Conservation (phyloP, 2,797 vertebrate genomes). For the Halcyon leucocephala region DNA sequence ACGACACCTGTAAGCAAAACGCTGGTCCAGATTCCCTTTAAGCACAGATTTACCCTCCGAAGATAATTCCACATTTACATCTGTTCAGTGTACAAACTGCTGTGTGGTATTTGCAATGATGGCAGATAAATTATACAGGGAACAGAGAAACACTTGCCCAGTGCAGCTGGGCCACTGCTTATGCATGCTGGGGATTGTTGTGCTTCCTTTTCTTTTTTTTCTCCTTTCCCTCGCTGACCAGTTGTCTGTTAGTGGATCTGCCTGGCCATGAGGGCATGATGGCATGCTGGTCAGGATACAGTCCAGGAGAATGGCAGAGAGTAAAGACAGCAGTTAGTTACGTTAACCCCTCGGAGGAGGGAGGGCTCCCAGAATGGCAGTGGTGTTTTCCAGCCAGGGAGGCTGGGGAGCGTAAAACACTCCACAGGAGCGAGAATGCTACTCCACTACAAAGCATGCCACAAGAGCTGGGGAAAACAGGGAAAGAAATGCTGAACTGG, state of each 20-base stretch:
- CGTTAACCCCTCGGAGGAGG: neutral
- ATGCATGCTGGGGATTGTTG: neutral
- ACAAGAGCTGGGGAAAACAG: neutral
- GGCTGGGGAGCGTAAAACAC: neutral
- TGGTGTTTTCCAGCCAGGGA: fast-evolving
- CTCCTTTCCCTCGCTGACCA: neutral
- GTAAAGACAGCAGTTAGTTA: fast-evolving
- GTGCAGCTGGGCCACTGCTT: constrained; percentile 15
- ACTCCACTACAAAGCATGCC: fast-evolving
- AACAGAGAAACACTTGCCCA: neutral
- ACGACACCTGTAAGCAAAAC: neutral
- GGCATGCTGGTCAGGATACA: neutral
- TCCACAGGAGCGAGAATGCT: neutral
- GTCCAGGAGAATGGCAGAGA: neutral
- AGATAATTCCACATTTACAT: neutral
- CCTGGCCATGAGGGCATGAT: neutral
- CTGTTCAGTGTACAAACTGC: neutral
- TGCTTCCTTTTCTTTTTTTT: neutral
- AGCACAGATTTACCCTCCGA: neutral
- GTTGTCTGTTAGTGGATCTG: neutral
- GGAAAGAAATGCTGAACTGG: neutral
- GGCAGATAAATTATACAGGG: neutral
- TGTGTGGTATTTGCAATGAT: neutral
- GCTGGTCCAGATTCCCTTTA: fast-evolving
- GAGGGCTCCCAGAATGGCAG: fast-evolving